Percentiles rank a stretch among this genome's conserved stretches.
Evolutionary conservation across 2,888 invertebrate species (phyloP).

Genomic region (Rhopalosiphum nymphaeae): DNA sequence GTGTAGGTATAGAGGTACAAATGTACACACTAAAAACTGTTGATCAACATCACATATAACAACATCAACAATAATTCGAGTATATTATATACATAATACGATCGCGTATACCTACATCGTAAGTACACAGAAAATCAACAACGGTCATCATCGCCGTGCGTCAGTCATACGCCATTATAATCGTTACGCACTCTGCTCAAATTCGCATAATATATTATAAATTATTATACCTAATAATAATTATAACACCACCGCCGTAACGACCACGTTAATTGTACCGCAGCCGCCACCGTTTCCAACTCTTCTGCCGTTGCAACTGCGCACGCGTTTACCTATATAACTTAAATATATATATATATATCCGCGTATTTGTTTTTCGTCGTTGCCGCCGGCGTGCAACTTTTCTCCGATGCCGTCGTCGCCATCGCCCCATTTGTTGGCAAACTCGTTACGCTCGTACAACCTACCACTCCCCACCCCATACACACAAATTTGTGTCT

Average conservation of each 20-base stretch:
- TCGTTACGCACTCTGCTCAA: background rate
- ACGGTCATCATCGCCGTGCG: background rate
- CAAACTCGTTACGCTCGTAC: conserved; percentile 51
- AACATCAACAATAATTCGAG: background rate
- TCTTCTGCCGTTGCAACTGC: background rate
- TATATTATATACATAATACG: background rate
- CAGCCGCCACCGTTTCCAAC: background rate
- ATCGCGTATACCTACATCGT: background rate
- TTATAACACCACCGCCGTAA: conserved; percentile 25
- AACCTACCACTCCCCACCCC: background rate
- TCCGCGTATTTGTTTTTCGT: conserved; percentile 21
- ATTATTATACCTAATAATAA: background rate
- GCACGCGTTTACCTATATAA: background rate
- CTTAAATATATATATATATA: background rate
- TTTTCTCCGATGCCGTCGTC: conserved; percentile 34
- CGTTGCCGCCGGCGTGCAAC: conserved; percentile 42
- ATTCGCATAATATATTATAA: background rate
- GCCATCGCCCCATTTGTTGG: conserved; percentile 39
- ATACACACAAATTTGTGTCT: background rate
- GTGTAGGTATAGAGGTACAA: background rate
- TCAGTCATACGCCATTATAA: background rate
- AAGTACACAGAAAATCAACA: conserved; percentile 19
- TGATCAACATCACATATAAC: background rate
- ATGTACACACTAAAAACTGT: background rate
- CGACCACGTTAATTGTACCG: conserved; percentile 58